Conservation (phyloP, 2,797 vertebrate genomes). For the Enteromius viviparus region DNA sequence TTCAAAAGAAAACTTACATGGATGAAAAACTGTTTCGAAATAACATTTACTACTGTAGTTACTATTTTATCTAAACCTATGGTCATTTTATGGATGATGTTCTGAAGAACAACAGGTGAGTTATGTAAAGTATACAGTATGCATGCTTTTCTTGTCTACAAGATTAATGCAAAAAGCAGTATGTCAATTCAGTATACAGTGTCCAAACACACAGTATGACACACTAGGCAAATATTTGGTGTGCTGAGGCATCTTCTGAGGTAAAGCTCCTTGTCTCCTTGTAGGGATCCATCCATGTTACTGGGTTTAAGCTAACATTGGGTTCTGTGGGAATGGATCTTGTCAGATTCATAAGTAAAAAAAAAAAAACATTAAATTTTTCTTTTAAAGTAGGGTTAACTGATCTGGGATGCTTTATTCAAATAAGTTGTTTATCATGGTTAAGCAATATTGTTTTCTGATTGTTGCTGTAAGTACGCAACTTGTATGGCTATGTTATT, state of each 20-base stretch:
- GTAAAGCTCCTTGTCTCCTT: background rate
- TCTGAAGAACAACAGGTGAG: background rate
- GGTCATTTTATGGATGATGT: background rate
- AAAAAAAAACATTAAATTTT: background rate
- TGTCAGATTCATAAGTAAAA: background rate
- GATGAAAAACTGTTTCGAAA: background rate
- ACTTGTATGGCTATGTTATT: background rate
- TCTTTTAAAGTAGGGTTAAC: too few species aligned
- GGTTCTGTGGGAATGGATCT: background rate
- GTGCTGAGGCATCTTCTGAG: background rate
- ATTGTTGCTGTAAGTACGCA: background rate
- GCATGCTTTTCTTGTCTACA: background rate
- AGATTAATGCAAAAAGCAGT: background rate
- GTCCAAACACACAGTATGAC: background rate
- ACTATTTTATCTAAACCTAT: background rate
- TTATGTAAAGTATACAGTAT: background rate
- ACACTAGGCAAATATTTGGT: conserved; percentile 2
- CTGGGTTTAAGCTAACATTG: background rate
- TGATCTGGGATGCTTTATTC: background rate
- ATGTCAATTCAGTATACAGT: background rate
- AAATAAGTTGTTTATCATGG: background rate
- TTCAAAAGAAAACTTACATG: background rate
- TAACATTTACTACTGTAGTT: background rate
- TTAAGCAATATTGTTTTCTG: background rate
- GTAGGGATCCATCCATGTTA: background rate